Evolutionary conservation across 2,113 vertebrate species (phyloP).

Genomic region (Todiramphus saurophagus): DNA sequence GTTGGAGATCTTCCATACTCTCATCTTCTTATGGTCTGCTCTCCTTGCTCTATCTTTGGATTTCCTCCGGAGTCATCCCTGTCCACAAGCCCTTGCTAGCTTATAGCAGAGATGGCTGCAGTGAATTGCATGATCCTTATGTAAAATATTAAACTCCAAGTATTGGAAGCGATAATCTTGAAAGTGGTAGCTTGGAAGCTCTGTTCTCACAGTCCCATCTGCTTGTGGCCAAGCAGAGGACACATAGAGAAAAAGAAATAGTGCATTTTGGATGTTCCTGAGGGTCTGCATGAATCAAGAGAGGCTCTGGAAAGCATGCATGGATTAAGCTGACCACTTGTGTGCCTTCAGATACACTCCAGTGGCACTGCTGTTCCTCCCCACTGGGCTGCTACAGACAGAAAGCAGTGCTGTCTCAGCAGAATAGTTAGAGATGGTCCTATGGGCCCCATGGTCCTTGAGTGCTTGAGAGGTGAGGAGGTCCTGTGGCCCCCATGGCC

Average conservation of each 20-base stretch:
- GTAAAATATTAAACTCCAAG: neutral
- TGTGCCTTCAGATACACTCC: neutral
- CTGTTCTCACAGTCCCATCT: neutral
- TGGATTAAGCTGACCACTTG: neutral
- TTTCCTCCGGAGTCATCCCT: neutral
- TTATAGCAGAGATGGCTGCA: neutral
- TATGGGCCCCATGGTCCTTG: neutral
- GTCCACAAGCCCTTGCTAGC: neutral
- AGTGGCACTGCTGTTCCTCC: neutral
- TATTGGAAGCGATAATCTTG: neutral
- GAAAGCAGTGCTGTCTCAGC: neutral
- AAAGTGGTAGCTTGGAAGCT: neutral
- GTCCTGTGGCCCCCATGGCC: neutral
- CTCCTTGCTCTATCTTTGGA: neutral
- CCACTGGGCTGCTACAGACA: neutral
- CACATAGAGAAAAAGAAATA: neutral
- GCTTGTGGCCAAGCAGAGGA: neutral
- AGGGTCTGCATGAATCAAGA: neutral
- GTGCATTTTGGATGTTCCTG: neutral
- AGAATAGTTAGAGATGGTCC: neutral
- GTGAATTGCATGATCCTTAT: neutral
- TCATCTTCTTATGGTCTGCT: neutral
- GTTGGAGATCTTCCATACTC: neutral
- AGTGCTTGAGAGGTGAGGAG: neutral
- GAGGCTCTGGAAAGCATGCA: neutral